Evolutionary conservation across 2,797 vertebrate species (phyloP).

Genomic region (Helicolenus hilgendorfi): DNA sequence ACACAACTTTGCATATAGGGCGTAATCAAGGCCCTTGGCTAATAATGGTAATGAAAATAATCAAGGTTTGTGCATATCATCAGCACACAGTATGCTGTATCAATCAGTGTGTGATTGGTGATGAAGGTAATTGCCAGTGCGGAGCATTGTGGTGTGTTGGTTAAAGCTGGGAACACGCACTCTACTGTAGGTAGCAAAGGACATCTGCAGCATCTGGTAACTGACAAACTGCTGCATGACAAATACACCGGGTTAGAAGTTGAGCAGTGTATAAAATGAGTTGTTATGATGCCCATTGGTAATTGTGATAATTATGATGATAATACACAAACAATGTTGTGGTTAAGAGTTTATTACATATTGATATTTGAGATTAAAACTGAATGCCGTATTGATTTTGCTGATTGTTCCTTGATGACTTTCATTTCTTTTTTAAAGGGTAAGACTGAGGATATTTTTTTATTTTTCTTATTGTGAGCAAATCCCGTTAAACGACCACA

Average conservation of each 20-base stretch:
- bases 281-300: not conserved
- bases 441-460: not conserved
- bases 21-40: slow-evolving; percentile 69
- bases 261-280: not conserved
- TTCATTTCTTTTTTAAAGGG: not conserved
- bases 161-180: slow-evolving; percentile 17
- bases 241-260: not conserved
- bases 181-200: not conserved
- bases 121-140: slow-evolving; percentile 73
- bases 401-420: not conserved
- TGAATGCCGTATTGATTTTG: too few relatives aligned
- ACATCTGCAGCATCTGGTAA: slow-evolving; percentile 29
- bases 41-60: slow-evolving; percentile 76
- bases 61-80: slow-evolving; percentile 69
- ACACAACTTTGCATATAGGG: slow-evolving; percentile 39
- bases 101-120: slow-evolving; percentile 78
- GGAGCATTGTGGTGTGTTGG: slow-evolving; percentile 30
- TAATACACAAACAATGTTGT: not conserved
- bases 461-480: not conserved
- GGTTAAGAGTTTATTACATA: not conserved
- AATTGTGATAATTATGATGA: not conserved
- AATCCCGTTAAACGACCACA: not conserved
- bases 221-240: not conserved
- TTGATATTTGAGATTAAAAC: not conserved
- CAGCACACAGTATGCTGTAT: slow-evolving; percentile 72